Evolutionary conservation across 1,140 invertebrate genomes (phyloP).

Genomic region (Delia radicum): DNA sequence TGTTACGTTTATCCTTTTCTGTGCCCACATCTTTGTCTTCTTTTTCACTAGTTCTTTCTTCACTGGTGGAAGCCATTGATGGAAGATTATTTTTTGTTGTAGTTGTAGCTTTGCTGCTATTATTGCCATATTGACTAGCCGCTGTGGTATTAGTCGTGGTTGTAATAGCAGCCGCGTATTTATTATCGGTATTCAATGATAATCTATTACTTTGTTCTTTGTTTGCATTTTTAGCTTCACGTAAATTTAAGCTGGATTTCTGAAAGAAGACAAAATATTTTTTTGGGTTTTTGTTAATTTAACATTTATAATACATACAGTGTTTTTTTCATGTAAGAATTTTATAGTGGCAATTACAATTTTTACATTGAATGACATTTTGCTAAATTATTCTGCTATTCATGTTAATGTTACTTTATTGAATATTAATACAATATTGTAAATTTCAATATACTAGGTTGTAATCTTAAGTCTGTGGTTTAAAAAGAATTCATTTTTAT

Average conservation of each 20-base stretch:
- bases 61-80: neutral
- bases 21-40: conserved; percentile 52
- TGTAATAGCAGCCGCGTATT: conserved; percentile 17
- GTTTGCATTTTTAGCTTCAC: conserved; percentile 37
- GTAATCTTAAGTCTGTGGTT: too few species aligned
- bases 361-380: conserved; percentile 15
- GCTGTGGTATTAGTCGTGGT: neutral
- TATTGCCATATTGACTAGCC: conserved; percentile 19
- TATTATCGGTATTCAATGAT: conserved; percentile 50
- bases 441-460: too few species aligned
- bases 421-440: too few species aligned
- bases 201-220: conserved; percentile 48
- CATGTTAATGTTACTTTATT: too few species aligned
- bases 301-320: neutral
- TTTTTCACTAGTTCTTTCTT: conserved; percentile 44
- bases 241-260: conserved; percentile 54
- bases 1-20: conserved; percentile 42
- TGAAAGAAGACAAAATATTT: conserved; percentile 27
- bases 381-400: too few species aligned
- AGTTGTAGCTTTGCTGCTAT: conserved; percentile 35
- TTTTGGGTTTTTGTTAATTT: neutral
- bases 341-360: neutral
- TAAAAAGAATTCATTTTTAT: too few species aligned
- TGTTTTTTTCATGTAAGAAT: neutral
- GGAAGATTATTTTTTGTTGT: conserved; percentile 29